Conservation (phyloP, 2,113 vertebrate genomes). For the Nesogale talazaci region DNA sequence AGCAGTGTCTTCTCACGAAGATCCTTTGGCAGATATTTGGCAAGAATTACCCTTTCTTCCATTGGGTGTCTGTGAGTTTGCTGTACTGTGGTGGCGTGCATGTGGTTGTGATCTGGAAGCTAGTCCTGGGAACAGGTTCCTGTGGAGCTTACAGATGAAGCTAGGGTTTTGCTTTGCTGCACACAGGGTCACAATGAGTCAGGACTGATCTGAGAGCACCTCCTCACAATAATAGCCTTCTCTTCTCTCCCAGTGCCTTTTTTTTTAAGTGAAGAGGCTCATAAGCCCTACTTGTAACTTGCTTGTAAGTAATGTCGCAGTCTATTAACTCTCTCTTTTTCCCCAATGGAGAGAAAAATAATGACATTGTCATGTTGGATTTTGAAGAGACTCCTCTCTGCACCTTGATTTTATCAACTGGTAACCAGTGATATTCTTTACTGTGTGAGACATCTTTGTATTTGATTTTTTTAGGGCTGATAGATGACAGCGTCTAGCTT, state of each 20-base stretch:
- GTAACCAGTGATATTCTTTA: not conserved
- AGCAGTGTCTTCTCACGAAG: too few species aligned
- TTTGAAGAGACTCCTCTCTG: not conserved
- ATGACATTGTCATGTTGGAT: not conserved
- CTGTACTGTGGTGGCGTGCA: too few species aligned
- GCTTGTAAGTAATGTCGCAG: not conserved
- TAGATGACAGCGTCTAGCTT: not conserved
- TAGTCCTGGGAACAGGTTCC: too few species aligned
- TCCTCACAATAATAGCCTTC: not conserved
- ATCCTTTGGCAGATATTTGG: too few species aligned
- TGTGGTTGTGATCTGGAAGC: too few species aligned
- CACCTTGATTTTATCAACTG: not conserved
- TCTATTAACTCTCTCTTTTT: not conserved
- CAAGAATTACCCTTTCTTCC: too few species aligned
- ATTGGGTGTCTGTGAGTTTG: too few species aligned
- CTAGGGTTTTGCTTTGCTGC: too few species aligned
- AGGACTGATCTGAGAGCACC: too few species aligned
- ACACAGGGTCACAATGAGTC: too few species aligned
- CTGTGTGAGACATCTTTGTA: not conserved
- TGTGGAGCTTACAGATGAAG: too few species aligned
- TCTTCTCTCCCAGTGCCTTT: not conserved
- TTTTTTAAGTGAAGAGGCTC: not conserved
- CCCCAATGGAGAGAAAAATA: constrained; percentile 13
- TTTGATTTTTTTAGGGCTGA: not conserved
- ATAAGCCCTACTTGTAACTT: not conserved